These are phyloP conservation scores for Proterorhinus semilunaris DNA, from an alignment of 2,113 vertebrate genomes.

Conservation along the genomic window DNA sequence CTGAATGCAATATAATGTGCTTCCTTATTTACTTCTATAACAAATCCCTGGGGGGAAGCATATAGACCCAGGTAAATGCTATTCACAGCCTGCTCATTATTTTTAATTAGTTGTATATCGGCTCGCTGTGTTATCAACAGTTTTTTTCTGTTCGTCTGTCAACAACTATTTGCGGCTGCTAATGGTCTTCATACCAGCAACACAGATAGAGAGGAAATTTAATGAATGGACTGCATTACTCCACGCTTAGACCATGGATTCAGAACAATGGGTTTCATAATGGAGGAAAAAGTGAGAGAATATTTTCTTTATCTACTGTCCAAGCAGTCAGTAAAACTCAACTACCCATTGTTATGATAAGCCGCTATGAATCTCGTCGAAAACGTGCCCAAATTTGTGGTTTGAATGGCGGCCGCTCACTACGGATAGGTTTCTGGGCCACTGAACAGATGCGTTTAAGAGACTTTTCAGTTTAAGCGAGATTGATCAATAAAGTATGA, in stretches of 20 bases:
- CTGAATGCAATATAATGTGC: not conserved
- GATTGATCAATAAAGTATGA: constrained; percentile 42
- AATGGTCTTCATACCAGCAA: constrained; percentile 35
- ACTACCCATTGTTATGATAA: constrained; percentile 19
- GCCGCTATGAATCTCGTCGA: constrained; percentile 15
- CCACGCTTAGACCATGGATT: constrained; percentile 14
- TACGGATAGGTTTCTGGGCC: constrained; percentile 18
- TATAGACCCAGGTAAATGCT: constrained; percentile 35
- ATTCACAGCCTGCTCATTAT: constrained; percentile 50
- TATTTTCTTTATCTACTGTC: constrained; percentile 1
- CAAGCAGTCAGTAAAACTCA: constrained; percentile 22
- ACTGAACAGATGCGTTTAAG: constrained; percentile 28
- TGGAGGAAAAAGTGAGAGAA: not conserved
- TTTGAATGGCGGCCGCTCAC: not conserved
- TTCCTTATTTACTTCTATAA: constrained; percentile 8
- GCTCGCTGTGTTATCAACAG: constrained; percentile 34
- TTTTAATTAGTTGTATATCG: constrained; percentile 49
- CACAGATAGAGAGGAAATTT: constrained; percentile 25
- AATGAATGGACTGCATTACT: constrained; percentile 37
- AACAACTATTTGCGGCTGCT: constrained; percentile 31
- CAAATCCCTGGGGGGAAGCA: constrained; percentile 21
- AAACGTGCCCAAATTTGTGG: constrained; percentile 17
- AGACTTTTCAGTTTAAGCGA: constrained; percentile 27
- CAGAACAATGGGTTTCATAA: constrained; percentile 23
- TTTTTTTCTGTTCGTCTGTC: constrained; percentile 41